Base-by-base conservation (phyloP, 1,140 invertebrate genomes). In the Mactra quadrangularis region DNA sequence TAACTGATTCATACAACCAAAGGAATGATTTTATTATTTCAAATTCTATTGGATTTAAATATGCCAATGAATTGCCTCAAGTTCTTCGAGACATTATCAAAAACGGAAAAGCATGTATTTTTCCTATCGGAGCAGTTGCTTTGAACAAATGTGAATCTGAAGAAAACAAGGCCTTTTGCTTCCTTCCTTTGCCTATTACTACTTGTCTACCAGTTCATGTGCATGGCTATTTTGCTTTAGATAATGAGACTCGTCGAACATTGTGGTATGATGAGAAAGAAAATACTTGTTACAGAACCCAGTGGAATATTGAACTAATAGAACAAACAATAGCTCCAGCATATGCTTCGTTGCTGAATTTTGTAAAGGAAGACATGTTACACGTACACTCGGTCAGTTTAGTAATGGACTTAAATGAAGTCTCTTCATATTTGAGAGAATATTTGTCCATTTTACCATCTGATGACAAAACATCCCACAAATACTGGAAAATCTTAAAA, bases 141-240 rank as follows among this genome's bases (percentile, higher is more conserved):
- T 75, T 88, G 13, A 29, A 29, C 19, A 31, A 6, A 41, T 22
- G 29, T 50, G 9, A 1, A 13, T 22, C 6, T 3, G 25, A 19
- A 53, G 50, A 75, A 13, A 25, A 74, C 11, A 87, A 85, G 62
- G 85, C 85, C 6, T 92, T 89, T 83, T 92, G 92, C 75, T 90
- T 90, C 77, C 83, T 92, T 17, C 92, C 92, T 19, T 79, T 92
- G 2, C 90, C 92, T 27, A 68, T 89, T 11, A 55, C 83, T 31
- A 90, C 90, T 15, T 85, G 86, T 19, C 62, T 92, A 15, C 91
- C 91, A 27, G 82, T 91, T 27, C 87, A 92, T 59, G 85, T 92
- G 17, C 91, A 92, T 87, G 92, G 90, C 0, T 87, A 91, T 74
- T 92, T 92, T 88, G 89, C 89, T 35, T 64, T 92, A 13, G 91